phyloP scores from a whole-genome alignment of 1,140 invertebrate genomes.

The Monomorium pharaonis region DNA sequence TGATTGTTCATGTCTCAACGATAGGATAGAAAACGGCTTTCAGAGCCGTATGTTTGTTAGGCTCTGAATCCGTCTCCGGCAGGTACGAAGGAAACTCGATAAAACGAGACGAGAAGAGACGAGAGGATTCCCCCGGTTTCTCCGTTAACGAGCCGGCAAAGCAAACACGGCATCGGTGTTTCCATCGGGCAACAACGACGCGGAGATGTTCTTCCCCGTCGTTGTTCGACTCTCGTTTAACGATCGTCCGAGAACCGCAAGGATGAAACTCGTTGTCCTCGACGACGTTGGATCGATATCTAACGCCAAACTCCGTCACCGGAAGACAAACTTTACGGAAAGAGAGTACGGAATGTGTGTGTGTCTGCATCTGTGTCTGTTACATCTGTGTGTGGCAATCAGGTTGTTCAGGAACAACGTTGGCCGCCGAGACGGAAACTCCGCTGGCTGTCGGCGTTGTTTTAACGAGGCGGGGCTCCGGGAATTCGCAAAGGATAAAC shows the following conservation, averaged over 20 bases:
- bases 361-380: too few relatives aligned
- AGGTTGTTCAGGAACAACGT: constrained; percentile 45
- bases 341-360: background rate
- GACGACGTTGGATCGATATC: constrained; percentile 30
- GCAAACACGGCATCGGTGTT: constrained; percentile 37
- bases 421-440: constrained; percentile 49
- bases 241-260: constrained; percentile 42
- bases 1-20: background rate
- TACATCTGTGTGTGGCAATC: background rate
- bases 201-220: constrained; percentile 20
- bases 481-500: constrained; percentile 59
- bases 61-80: constrained; percentile 6
- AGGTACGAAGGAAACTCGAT: constrained; percentile 16
- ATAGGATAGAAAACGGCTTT: background rate
- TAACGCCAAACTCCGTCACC: constrained; percentile 36
- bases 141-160: constrained; percentile 27
- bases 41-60: background rate
- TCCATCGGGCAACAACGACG: constrained; percentile 24
- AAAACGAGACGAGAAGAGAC: background rate
- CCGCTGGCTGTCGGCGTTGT: constrained; percentile 36
- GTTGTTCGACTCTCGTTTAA: constrained; percentile 47
- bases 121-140: background rate
- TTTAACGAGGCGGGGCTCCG: constrained; percentile 37
- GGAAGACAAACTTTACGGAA: constrained; percentile 37
- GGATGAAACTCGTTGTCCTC: constrained; percentile 37